These are phyloP conservation scores for Protodeltote pygarga DNA, from an alignment of 2,888 invertebrate species.

Conservation along the genomic window DNA sequence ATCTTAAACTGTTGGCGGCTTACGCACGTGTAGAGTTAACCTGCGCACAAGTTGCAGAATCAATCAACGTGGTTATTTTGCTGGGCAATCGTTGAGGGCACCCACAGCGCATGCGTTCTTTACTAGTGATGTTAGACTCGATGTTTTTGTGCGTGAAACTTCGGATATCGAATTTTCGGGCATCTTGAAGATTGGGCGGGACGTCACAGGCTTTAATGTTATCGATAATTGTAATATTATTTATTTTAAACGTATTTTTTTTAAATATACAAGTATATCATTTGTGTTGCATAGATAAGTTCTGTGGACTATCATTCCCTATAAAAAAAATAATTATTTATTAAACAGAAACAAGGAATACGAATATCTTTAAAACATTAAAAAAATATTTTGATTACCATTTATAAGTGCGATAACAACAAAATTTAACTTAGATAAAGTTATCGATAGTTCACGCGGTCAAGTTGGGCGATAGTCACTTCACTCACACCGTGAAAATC, in stretches of 20 bases:
- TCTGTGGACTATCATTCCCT: too few relatives aligned
- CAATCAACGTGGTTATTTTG: slow-evolving; percentile 81
- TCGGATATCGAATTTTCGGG: slow-evolving; percentile 41
- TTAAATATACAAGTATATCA: not conserved
- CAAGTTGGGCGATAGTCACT: slow-evolving; percentile 52
- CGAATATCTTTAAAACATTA: not conserved
- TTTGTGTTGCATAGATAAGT: not conserved
- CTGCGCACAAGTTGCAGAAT: slow-evolving; percentile 84
- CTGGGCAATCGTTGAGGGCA: slow-evolving; percentile 69
- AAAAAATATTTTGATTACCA: not conserved
- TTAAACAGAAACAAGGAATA: not conserved
- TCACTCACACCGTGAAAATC: slow-evolving; percentile 55
- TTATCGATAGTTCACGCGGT: slow-evolving; percentile 57
- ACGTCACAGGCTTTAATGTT: not conserved
- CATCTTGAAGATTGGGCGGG: slow-evolving; percentile 37
- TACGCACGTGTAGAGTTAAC: slow-evolving; percentile 72
- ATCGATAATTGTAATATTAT: not conserved
- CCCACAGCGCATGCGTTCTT: slow-evolving; percentile 72
- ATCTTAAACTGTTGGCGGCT: slow-evolving; percentile 63
- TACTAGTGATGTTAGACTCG: slow-evolving; percentile 65
- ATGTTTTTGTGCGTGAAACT: slow-evolving; percentile 42
- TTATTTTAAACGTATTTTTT: not conserved
- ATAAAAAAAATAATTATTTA: too few relatives aligned
- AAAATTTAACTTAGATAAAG: slow-evolving; percentile 22
- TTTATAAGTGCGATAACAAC: slow-evolving; percentile 7